These are phyloP conservation scores for Chymomyza procnemis DNA, from an alignment of 2,888 invertebrate genomes.

Conservation along the genomic window DNA sequence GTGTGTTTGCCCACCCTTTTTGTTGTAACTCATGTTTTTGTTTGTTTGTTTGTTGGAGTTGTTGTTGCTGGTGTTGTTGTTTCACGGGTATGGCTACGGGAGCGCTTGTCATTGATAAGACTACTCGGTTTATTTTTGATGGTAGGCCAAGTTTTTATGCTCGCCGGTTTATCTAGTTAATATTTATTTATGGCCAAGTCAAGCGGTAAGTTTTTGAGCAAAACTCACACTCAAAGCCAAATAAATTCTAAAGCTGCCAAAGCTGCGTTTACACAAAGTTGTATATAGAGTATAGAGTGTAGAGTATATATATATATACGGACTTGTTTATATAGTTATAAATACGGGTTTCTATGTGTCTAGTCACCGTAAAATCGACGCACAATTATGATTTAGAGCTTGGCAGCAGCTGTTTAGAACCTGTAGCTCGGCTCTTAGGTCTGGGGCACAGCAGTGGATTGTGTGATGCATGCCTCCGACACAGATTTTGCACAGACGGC, in stretches of 20 bases:
- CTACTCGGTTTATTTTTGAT: not conserved
- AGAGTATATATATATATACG: not conserved
- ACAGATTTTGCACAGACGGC: not conserved
- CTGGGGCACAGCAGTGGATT: no score
- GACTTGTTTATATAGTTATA: constrained; percentile 7
- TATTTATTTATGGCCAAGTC: not conserved
- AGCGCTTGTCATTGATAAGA: not conserved
- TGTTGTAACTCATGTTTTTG: not conserved
- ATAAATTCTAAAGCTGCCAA: not conserved
- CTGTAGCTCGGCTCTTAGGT: no score
- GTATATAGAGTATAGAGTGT: not conserved
- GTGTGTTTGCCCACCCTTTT: not conserved
- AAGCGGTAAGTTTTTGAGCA: not conserved
- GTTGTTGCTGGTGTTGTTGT: not conserved
- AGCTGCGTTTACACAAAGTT: not conserved
- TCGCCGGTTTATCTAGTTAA: not conserved
- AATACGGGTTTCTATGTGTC: not conserved
- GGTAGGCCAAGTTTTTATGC: not conserved
- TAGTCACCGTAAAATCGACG: not conserved
- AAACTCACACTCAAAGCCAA: not conserved
- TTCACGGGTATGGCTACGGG: no score
- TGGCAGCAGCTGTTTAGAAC: not conserved
- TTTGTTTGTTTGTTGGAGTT: not conserved
- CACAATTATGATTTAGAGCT: not conserved
- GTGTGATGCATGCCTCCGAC: no score